Conservation (phyloP, 2,888 invertebrate genomes). For the Thera britannica region DNA sequence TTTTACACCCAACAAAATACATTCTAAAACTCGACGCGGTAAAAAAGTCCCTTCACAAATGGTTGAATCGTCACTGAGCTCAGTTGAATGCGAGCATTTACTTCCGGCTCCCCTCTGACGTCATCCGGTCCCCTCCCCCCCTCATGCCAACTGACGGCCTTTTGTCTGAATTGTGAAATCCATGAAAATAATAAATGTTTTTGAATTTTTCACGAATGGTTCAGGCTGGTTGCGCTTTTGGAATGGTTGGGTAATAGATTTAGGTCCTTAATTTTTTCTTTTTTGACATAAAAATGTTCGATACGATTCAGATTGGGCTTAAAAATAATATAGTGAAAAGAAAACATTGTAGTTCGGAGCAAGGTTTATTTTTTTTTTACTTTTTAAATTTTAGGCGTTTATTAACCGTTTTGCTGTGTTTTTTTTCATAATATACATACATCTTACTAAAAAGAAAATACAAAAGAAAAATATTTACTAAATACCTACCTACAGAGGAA, state of each 20-base stretch:
- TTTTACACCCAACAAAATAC: slow-evolving; percentile 25
- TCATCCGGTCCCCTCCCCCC: slow-evolving; percentile 27
- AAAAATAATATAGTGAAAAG: background rate
- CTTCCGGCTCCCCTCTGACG: slow-evolving; percentile 34
- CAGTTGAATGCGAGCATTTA: slow-evolving; percentile 38
- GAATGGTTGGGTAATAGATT: slow-evolving; percentile 13
- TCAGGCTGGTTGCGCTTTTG: slow-evolving; percentile 27
- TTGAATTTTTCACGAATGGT: slow-evolving; percentile 32
- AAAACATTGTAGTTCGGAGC: background rate
- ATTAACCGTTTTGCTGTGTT: too few relatives aligned
- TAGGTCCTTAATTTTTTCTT: slow-evolving; percentile 1
- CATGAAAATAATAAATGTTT: slow-evolving; percentile 51
- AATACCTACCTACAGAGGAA: too few relatives aligned
- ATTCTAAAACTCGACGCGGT: slow-evolving; percentile 26
- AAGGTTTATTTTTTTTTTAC: too few relatives aligned
- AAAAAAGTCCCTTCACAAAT: slow-evolving; percentile 35
- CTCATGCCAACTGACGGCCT: slow-evolving; percentile 38
- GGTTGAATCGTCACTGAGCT: slow-evolving; percentile 37
- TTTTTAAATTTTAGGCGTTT: too few relatives aligned
- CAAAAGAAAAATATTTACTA: too few relatives aligned
- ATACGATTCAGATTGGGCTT: background rate
- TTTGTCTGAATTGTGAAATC: slow-evolving; percentile 51
- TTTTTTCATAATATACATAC: too few relatives aligned
- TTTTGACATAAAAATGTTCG: background rate
- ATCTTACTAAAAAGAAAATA: too few relatives aligned